These are phyloP conservation scores for Enteromius trimaculatus DNA, from an alignment of 2,797 vertebrate genomes.

Conservation along the genomic window DNA sequence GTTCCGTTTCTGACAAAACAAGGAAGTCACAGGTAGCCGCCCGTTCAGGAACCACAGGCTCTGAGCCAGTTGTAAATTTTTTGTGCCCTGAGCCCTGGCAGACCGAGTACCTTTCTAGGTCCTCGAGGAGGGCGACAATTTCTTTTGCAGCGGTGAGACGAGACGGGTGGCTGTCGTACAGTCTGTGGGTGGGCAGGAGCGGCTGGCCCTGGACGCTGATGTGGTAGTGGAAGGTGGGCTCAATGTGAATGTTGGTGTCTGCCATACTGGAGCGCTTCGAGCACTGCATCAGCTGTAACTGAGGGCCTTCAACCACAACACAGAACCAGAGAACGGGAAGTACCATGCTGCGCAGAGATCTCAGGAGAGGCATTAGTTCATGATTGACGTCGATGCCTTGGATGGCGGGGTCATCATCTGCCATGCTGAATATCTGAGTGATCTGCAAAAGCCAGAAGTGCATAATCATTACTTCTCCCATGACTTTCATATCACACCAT, in stretches of 20 bases:
- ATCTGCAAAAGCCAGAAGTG: slow-evolving; percentile 68
- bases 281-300: slow-evolving; percentile 80
- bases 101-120: slow-evolving; percentile 74
- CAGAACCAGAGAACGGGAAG: slow-evolving; percentile 79
- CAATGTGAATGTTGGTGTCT: slow-evolving; percentile 77
- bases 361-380: slow-evolving; percentile 73
- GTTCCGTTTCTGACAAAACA: slow-evolving; percentile 65
- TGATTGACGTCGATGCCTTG: slow-evolving; percentile 62
- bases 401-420: slow-evolving; percentile 48
- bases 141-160: slow-evolving; percentile 63
- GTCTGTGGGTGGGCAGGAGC: slow-evolving; percentile 76
- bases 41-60: slow-evolving; percentile 73
- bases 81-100: slow-evolving; percentile 73
- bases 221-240: slow-evolving; percentile 76
- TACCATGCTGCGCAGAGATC: slow-evolving; percentile 65
- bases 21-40: slow-evolving; percentile 79
- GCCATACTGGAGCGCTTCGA: slow-evolving; percentile 78
- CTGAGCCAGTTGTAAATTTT: neutral
- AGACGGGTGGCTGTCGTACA: slow-evolving; percentile 73
- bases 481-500: neutral
- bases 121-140: slow-evolving; percentile 73
- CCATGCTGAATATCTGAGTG: slow-evolving; percentile 79
- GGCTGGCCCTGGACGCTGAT: slow-evolving; percentile 80
- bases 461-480: neutral
- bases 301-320: slow-evolving; percentile 76